phyloP scores from a whole-genome alignment of 2,113 vertebrate species.

The Columba janthina region DNA sequence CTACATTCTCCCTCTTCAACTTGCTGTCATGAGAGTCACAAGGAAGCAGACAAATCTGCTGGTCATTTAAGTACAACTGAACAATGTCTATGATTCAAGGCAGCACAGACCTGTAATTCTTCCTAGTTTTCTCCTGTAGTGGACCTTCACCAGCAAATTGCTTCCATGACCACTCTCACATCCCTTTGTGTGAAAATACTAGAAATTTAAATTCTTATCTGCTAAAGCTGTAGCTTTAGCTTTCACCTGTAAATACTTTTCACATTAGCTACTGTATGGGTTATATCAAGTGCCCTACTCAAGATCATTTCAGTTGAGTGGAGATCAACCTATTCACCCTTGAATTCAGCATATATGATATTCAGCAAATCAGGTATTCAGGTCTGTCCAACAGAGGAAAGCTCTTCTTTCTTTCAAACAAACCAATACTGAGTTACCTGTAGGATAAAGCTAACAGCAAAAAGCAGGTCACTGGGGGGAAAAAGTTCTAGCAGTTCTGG shows the following conservation, averaged over 20 bases:
- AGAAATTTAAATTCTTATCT: background rate
- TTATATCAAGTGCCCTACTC: background rate
- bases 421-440: background rate
- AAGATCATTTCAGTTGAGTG: background rate
- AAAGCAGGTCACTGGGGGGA: background rate
- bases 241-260: background rate
- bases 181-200: background rate
- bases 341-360: background rate
- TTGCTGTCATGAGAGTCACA: background rate
- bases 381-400: background rate
- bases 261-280: background rate
- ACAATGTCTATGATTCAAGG: background rate
- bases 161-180: background rate
- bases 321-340: background rate
- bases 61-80: background rate
- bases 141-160: background rate
- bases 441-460: background rate
- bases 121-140: background rate
- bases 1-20: background rate
- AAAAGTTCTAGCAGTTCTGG: background rate
- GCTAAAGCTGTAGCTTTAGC: background rate
- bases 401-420: background rate
- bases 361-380: background rate
- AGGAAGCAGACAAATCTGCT: background rate
- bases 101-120: background rate